Base-by-base conservation (phyloP, 1,140 invertebrate species). In the Stenopsyche tienmushanensis region DNA sequence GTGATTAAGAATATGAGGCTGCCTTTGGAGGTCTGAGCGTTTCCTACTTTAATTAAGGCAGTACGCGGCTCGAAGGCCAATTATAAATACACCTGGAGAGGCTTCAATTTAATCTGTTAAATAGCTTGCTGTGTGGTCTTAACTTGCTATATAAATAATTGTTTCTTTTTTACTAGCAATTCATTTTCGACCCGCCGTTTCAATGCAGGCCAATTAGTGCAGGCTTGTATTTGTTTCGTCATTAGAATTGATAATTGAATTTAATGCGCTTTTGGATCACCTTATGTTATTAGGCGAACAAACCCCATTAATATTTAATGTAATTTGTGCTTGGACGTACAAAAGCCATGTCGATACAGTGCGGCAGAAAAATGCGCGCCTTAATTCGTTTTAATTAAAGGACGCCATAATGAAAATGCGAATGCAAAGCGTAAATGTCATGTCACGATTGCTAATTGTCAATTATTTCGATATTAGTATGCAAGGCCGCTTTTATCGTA, bases 131-230 rank as follows among this genome's bases (percentile, higher is more conserved):
- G 29, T 34, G 29, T 34, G 29, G 29, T 34, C 29, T 34, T 34
- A 34, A 13, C 5, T 13, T 34, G 29, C 29, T 34, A 7, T 34
- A 34, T 34, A 34, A 34, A 34, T 34, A 34, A 34, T 13, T 13
- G 13, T 34, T 34, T 34, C 13, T 34, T 34, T 34, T 5, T 34
- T 34, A 34, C 29, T 13, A 13, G 29, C 29, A 34, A 34, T 34
- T 7, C 13, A 34, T 34, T 34, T 13, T 34, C 5, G 29, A 34
- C 5, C 29, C 29, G 13, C 29, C 13, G 13, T 7, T 34, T 34
- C 29, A 34, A 34, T 34, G 26, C 34, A 2, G 20, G 42, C 54
- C 54, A 57, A 57, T 57, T 57, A 57, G 54, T 57, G 54, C 54
- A 57, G 23, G n/a, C 17, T 29, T n/a, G 26, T 26, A 20, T 34